Percentiles rank a stretch among this genome's conserved stretches.
phyloP scores from a whole-genome alignment of 2,888 invertebrate genomes.

The Mesorhabditis spiculigera region DNA sequence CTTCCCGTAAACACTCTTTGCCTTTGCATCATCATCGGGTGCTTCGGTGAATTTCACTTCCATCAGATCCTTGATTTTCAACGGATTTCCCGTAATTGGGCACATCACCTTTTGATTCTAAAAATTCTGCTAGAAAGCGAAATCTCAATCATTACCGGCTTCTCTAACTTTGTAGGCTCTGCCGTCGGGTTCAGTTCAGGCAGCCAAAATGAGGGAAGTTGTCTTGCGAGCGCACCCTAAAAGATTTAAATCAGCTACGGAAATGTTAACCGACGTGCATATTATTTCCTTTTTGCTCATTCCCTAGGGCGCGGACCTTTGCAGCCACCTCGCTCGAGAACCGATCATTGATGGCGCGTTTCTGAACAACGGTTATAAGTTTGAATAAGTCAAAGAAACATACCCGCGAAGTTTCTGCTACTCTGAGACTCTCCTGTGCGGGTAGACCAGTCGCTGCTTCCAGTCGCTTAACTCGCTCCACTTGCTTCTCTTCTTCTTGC shows the following conservation, averaged over 20 bases:
- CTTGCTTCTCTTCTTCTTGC: not conserved
- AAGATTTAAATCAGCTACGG: not conserved
- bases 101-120: constrained; percentile 74
- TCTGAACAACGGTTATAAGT: no score
- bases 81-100: constrained; percentile 78
- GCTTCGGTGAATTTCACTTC: constrained; percentile 86
- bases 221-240: constrained; percentile 64
- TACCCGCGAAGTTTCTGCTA: no score
- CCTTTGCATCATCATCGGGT: constrained; percentile 74
- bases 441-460: not conserved
- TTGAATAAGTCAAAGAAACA: no score
- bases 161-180: constrained; percentile 70
- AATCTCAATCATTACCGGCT: constrained; percentile 67
- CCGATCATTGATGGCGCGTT: not conserved
- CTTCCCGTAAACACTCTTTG: not conserved
- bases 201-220: constrained; percentile 63
- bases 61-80: constrained; percentile 87
- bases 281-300: constrained; percentile 6
- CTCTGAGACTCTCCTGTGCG: not conserved
- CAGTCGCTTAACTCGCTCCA: not conserved
- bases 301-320: constrained; percentile 14
- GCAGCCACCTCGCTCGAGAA: constrained; percentile 10
- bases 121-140: not conserved
- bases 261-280: not conserved
- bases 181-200: constrained; percentile 88